Conservation (phyloP, 1,140 invertebrate species). For the Mamestra configurata region DNA sequence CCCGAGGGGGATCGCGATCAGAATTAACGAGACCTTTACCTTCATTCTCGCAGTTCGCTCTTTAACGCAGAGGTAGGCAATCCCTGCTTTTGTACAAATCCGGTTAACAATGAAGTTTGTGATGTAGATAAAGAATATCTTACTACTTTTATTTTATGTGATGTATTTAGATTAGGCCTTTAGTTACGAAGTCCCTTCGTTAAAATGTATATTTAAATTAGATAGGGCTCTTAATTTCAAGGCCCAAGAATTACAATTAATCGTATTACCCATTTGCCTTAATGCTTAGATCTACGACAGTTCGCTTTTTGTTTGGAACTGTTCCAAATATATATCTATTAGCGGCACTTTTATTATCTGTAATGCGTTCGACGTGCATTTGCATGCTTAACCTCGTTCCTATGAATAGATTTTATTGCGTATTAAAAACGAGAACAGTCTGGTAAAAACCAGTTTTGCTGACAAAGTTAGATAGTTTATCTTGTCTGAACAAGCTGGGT, state of each 20-base stretch:
- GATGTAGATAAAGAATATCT: conserved; percentile 14
- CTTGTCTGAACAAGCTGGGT: not conserved
- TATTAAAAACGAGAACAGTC: conserved; percentile 12
- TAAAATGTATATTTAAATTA: conserved; percentile 46
- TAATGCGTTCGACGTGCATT: conserved; percentile 41
- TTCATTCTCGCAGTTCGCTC: conserved; percentile 19
- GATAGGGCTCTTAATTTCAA: conserved; percentile 40
- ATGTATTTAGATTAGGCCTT: conserved; percentile 37
- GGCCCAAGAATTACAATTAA: conserved; percentile 54
- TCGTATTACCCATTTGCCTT: conserved; percentile 54
- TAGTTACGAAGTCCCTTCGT: conserved; percentile 1
- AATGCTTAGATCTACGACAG: conserved; percentile 50
- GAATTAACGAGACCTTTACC: conserved; percentile 46
- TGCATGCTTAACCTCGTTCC: conserved; percentile 22
- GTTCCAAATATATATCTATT: conserved; percentile 53
- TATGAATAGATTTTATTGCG: conserved; percentile 48
- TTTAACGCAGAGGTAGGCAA: conserved; percentile 15
- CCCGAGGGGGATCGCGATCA: conserved; percentile 27
- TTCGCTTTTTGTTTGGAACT: conserved; percentile 53
- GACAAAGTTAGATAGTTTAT: not conserved
- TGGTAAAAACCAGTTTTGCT: conserved; percentile 11
- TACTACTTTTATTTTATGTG: conserved; percentile 7
- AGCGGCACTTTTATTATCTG: conserved; percentile 45
- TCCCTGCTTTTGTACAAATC: conserved; percentile 19
- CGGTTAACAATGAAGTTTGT: not conserved